Evolutionary conservation across 2,888 invertebrate genomes (phyloP), one percentile per base, ranked within the genome.

Genomic region (Tribolium freemani): DNA sequence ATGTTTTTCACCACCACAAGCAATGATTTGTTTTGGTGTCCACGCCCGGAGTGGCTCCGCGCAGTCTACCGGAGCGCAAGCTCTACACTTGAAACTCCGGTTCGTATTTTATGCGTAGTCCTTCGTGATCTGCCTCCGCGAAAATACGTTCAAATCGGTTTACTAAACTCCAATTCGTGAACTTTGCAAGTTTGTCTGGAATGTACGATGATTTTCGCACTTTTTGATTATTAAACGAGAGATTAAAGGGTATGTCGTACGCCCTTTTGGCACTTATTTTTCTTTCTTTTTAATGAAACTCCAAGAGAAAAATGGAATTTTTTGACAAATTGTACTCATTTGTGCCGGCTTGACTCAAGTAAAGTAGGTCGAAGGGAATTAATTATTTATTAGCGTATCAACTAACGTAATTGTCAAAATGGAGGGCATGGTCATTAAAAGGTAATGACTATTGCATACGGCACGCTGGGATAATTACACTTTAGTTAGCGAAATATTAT

Each of bases 1-100:
- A 26, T 26, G 3, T 26, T 26, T 26, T 26, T 3, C 3, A 26
- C 5, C 3, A 26, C 21, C 16, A 16, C 44, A 57, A 50, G 50
- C 20, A 20, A 5, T 38, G 11, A 13, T 69, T 67, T 58, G 60
- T 61, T 72, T 63, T 45, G n/a, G 45, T 56, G 64, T 73, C 66
- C 70, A 70, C 73, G 54, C 73, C 73, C 72, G 44, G 58, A 16
- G 56, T 21, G 71, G 73, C 73, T 54, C 73, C 73, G 73, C 73
- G 73, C 73, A 73, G 69, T 73, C 73, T 73, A 44, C 67, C 73
- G 70, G 70, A 70, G 73, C 73, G 73, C 73, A 73, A 44, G 46
- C 69, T 56, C 69, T 63, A 50, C 57, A 57, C 10, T 72, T 73
- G n/a, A 21, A 13, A 70, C 61, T 73, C 67, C 54, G 71, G 71